Conservation (phyloP, 2,888 invertebrate species). For the Hyposoter didymator region DNA sequence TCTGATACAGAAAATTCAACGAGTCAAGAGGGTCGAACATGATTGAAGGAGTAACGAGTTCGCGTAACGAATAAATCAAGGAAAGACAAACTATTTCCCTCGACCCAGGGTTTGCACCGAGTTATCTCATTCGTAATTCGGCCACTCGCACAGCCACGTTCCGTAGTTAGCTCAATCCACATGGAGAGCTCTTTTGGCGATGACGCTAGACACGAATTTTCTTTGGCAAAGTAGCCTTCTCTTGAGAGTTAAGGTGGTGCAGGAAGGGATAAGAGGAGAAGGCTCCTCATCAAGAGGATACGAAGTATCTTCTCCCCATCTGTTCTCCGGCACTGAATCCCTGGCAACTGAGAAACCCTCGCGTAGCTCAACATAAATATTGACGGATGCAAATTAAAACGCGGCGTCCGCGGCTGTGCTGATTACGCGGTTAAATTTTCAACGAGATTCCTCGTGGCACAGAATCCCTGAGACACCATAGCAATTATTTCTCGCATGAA, state of each 20-base stretch:
- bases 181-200: conserved; percentile 26
- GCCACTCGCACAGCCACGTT: conserved; percentile 19
- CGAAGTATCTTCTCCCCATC: conserved; percentile 1
- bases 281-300: conserved; percentile 8
- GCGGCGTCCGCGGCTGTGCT: conserved; percentile 67
- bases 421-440: conserved; percentile 72
- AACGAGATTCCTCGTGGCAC: conserved; percentile 43
- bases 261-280: not conserved
- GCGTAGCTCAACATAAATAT: conserved; percentile 68
- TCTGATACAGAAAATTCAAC: not conserved
- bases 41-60: conserved; percentile 1
- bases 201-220: conserved; percentile 31
- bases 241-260: not conserved
- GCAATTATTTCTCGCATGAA: conserved; percentile 56
- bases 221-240: conserved; percentile 12
- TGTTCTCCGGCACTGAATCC: not conserved
- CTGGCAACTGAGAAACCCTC: conserved; percentile 8
- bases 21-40: not conserved
- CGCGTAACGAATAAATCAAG: conserved; percentile 4
- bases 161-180: conserved; percentile 51
- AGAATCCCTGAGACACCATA: conserved; percentile 58
- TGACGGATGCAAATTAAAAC: conserved; percentile 72
- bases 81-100: conserved; percentile 7
- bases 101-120: conserved; percentile 47
- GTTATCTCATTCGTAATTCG: conserved; percentile 54